These are phyloP conservation scores for Catharus bicknelli DNA, from an alignment of 2,113 vertebrate species.

Conservation along the genomic window DNA sequence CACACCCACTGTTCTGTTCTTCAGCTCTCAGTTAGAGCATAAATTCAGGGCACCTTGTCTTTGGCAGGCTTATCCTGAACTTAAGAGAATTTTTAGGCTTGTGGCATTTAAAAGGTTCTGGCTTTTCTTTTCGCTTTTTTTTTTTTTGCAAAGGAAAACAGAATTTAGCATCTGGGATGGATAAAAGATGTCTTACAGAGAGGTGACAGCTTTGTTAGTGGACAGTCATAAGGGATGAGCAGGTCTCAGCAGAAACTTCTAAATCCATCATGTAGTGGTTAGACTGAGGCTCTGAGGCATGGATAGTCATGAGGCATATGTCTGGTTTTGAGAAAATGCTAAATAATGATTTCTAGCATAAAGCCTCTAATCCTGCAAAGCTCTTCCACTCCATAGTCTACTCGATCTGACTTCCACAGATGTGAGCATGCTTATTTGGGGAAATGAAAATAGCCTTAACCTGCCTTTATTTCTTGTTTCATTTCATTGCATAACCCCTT, in stretches of 20 bases:
- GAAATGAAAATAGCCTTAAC: background rate
- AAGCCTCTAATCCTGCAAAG: background rate
- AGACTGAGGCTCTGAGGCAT: background rate
- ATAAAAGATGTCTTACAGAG: background rate
- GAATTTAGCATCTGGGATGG: background rate
- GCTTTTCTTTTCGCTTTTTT: background rate
- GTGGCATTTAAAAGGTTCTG: background rate
- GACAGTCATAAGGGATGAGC: background rate
- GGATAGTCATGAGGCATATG: too few species aligned
- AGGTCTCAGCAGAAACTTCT: background rate
- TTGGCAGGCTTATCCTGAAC: background rate
- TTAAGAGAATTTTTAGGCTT: background rate
- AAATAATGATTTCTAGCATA: background rate
- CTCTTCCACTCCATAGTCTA: background rate
- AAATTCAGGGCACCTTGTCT: background rate
- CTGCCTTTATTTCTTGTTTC: background rate
- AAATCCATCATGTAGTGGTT: background rate
- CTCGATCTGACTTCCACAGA: background rate
- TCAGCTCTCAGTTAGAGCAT: background rate
- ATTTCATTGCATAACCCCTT: background rate
- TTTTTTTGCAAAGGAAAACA: background rate
- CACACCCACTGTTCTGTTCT: background rate
- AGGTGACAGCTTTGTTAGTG: background rate
- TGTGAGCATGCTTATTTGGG: background rate
- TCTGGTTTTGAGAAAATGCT: background rate